Conservation (phyloP, 2,797 vertebrate genomes). For the Gila robusta region DNA sequence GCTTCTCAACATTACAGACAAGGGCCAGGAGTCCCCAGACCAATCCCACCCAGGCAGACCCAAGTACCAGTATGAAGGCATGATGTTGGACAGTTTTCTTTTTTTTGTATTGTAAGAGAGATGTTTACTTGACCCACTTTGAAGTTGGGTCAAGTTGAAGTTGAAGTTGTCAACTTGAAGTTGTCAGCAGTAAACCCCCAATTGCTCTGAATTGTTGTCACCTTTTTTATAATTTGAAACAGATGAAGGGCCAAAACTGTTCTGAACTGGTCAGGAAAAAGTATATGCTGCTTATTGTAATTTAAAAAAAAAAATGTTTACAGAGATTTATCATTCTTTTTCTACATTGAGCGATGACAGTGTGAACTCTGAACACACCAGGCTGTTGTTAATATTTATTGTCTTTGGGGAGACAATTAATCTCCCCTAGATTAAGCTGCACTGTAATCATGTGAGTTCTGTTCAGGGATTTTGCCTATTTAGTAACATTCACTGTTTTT, state of each 20-base stretch:
- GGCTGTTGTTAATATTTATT: background rate
- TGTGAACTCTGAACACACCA: background rate
- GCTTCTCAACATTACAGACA: conserved; percentile 60
- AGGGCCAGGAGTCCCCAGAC: conserved; percentile 77
- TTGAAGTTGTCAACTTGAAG: background rate
- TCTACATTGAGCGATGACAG: background rate
- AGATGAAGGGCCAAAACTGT: background rate
- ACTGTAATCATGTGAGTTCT: background rate
- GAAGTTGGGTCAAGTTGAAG: too few relatives aligned
- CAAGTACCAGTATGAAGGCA: conserved; percentile 20
- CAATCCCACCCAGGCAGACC: conserved; percentile 65
- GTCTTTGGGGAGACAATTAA: background rate
- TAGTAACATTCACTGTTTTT: background rate
- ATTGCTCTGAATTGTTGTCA: background rate
- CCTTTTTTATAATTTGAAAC: background rate
- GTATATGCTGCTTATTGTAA: background rate
- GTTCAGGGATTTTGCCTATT: background rate
- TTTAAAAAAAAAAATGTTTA: conserved; percentile 5
- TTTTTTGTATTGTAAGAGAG: background rate
- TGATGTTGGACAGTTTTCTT: background rate
- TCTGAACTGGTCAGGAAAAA: background rate
- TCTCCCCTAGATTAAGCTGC: background rate
- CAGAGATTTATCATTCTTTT: background rate
- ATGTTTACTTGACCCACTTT: conserved; percentile 10
- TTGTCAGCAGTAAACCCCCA: background rate